phyloP scores from a whole-genome alignment of 2,888 invertebrate genomes.

The Pachymerium ferrugineum region DNA sequence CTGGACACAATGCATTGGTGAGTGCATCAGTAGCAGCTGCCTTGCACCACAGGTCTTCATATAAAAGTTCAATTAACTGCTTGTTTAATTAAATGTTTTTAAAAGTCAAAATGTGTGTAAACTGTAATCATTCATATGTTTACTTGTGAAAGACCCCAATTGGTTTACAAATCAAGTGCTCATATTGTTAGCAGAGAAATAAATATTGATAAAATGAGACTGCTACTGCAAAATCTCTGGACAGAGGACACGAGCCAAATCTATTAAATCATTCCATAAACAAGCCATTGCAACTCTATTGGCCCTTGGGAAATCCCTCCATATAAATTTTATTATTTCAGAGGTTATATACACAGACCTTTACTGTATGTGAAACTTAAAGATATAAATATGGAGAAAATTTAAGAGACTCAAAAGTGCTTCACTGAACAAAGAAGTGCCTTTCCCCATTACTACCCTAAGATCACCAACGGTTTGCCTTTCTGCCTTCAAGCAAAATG shows the following conservation, averaged over 20 bases:
- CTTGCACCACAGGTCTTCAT: neutral
- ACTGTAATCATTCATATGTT: neutral
- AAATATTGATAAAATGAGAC: slow-evolving; percentile 8
- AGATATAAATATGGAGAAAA: neutral
- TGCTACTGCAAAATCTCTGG: neutral
- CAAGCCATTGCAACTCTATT: neutral
- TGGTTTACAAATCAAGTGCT: neutral
- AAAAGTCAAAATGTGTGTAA: too few relatives aligned
- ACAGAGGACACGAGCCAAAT: slow-evolving; percentile 6
- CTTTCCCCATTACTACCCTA: neutral
- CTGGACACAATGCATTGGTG: neutral
- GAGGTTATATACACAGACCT: neutral
- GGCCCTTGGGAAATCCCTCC: neutral
- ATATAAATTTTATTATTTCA: slow-evolving; percentile 3
- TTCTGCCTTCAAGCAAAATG: slow-evolving; percentile 3
- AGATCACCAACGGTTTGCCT: neutral
- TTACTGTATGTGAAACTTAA: neutral
- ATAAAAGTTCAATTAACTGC: neutral
- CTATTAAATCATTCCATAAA: slow-evolving; percentile 8
- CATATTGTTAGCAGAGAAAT: neutral
- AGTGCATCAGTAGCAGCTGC: neutral
- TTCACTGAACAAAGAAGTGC: neutral
- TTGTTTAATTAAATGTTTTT: neutral
- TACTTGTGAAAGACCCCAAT: neutral
- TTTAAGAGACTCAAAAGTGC: neutral